Conservation (phyloP, 2,113 vertebrate species). For the Tragelaphus strepsiceros region DNA sequence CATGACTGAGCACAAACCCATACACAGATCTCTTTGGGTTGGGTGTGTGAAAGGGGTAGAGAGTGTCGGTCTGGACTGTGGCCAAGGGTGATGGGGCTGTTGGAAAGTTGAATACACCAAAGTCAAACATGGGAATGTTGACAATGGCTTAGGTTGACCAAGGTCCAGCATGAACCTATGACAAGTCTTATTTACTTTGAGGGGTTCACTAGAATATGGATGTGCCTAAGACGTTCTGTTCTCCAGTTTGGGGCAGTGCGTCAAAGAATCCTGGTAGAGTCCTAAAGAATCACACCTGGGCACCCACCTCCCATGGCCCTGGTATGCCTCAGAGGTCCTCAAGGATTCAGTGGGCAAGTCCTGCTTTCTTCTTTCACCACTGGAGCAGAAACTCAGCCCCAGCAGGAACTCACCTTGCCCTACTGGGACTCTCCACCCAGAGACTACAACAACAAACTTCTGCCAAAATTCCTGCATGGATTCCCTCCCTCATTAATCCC, state of each 20-base stretch:
- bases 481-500: neutral
- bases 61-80: fast-evolving
- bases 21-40: neutral
- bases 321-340: neutral
- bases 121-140: neutral
- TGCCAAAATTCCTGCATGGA: too few relatives aligned
- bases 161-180: neutral
- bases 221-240: neutral
- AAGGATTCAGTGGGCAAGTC: too few relatives aligned
- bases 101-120: fast-evolving
- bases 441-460: neutral
- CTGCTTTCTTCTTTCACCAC: neutral
- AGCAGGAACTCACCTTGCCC: neutral
- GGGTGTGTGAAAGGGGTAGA: too few relatives aligned
- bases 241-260: neutral
- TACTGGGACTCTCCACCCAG: fast-evolving
- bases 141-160: too few relatives aligned
- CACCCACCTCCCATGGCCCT: neutral
- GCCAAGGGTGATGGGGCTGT: neutral
- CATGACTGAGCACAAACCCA: neutral
- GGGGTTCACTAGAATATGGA: neutral
- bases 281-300: neutral
- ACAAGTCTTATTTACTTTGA: neutral
- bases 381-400: neutral
- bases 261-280: neutral